These are phyloP conservation scores for Indicator indicator DNA, from an alignment of 2,113 vertebrate genomes.

Conservation along the genomic window DNA sequence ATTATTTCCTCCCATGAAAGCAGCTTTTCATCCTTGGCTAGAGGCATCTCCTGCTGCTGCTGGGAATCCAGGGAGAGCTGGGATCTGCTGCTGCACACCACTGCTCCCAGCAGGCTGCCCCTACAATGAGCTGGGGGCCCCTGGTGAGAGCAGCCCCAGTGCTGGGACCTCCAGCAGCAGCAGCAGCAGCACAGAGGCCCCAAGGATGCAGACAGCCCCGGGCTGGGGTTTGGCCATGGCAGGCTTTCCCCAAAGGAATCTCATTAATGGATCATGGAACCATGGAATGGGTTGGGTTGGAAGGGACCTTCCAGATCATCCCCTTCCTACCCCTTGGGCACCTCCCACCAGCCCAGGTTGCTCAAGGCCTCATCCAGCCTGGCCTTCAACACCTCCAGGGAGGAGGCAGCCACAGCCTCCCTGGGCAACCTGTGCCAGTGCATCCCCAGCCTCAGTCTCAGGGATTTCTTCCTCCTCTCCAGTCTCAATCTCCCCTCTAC, in stretches of 20 bases:
- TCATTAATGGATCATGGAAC: not conserved
- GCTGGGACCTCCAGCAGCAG: not conserved
- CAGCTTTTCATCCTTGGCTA: slow-evolving; percentile 72
- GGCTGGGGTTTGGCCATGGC: not conserved
- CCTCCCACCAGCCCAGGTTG: too few relatives aligned
- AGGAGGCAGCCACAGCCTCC: too few relatives aligned
- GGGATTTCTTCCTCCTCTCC: too few relatives aligned
- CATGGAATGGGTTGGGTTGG: too few relatives aligned
- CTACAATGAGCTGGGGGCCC: slow-evolving; percentile 6
- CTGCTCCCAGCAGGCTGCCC: slow-evolving; percentile 53
- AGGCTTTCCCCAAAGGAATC: not conserved
- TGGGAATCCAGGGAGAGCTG: slow-evolving; percentile 63
- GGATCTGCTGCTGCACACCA: slow-evolving; percentile 52
- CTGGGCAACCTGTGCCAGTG: too few relatives aligned
- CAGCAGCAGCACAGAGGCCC: not conserved
- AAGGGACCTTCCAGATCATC: too few relatives aligned
- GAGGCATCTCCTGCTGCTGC: slow-evolving; percentile 70
- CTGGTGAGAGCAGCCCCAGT: not conserved
- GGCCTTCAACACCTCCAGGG: too few relatives aligned
- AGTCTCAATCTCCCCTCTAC: too few relatives aligned
- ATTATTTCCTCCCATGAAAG: slow-evolving; percentile 74
- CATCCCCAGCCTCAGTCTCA: too few relatives aligned
- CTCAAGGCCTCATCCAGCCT: too few relatives aligned
- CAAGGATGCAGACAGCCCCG: not conserved
- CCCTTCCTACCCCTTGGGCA: too few relatives aligned